Evolutionary conservation across 1,140 invertebrate genomes (phyloP).

Genomic region (Pachypeltis micranthus): DNA sequence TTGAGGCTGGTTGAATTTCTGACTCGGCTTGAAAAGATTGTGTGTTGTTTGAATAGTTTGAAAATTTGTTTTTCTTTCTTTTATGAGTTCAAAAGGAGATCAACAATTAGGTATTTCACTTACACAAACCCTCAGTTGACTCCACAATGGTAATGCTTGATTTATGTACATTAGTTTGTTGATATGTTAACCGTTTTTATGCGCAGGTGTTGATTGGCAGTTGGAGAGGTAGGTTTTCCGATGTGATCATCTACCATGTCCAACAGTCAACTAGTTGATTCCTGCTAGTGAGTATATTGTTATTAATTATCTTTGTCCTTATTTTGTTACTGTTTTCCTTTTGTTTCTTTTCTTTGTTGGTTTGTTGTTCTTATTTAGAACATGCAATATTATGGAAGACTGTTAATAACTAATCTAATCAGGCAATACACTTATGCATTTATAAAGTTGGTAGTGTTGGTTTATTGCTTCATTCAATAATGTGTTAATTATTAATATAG

Average conservation of each 20-base stretch:
- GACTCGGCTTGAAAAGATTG: no score
- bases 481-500: conserved; percentile 23
- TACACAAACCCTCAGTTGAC: no score
- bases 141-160: no score
- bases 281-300: conserved; percentile 43
- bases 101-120: no score
- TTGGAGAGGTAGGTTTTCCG: neutral
- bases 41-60: no score
- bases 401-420: conserved; percentile 23
- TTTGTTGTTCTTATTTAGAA: conserved; percentile 16
- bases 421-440: neutral
- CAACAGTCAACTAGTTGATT: conserved; percentile 44
- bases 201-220: neutral
- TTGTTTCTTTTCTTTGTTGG: conserved; percentile 12
- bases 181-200: no score
- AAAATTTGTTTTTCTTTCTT: no score
- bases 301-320: no score
- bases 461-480: conserved; percentile 11
- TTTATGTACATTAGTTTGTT: no score
- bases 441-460: conserved; percentile 27
- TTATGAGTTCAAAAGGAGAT: no score
- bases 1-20: no score
- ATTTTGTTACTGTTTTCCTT: no score
- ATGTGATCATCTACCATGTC: conserved; percentile 35
- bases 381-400: neutral